Conservation (phyloP, 2,888 invertebrate genomes). For the Rhingia campestris region DNA sequence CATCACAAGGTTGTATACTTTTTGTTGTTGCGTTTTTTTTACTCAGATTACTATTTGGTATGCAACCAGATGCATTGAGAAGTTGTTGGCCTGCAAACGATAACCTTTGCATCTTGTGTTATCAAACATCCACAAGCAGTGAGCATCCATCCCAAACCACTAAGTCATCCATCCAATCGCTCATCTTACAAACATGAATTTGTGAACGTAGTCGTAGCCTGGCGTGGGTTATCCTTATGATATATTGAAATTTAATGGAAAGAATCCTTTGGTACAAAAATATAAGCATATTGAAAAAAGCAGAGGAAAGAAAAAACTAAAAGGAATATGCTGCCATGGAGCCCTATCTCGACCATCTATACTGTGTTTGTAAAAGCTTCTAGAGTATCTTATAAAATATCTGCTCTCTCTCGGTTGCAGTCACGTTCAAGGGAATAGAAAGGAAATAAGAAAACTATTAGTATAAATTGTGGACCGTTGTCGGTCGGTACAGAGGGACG, state of each 20-base stretch:
- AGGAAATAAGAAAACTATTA: conserved; percentile 26
- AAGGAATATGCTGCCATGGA: conserved; percentile 32
- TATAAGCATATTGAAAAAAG: conserved; percentile 23
- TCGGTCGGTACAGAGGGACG: conserved; percentile 5
- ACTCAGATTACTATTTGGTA: conserved; percentile 3
- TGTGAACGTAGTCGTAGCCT: conserved; percentile 28
- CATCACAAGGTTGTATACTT: conserved; percentile 8
- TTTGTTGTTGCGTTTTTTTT: not conserved
- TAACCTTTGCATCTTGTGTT: conserved; percentile 37
- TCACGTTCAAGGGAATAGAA: conserved; percentile 23
- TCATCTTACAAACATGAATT: conserved; percentile 37
- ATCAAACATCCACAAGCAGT: conserved; percentile 14
- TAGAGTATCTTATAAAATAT: conserved; percentile 39
- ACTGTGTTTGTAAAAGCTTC: conserved; percentile 32
- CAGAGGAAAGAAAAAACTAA: conserved; percentile 1
- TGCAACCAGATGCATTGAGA: conserved; percentile 10
- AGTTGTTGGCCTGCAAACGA: conserved; percentile 23
- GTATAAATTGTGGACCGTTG: conserved; percentile 28
- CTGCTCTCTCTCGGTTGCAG: conserved; percentile 22
- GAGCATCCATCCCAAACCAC: conserved; percentile 12
- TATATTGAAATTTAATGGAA: conserved; percentile 65
- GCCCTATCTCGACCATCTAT: conserved; percentile 26
- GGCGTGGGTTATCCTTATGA: conserved; percentile 41
- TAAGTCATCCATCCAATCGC: conserved; percentile 21
- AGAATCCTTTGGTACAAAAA: conserved; percentile 36